Percentiles rank a stretch among this genome's conserved stretches.
Evolutionary conservation across 2,113 vertebrate species (phyloP).

Genomic region (Macroglossus sobrinus): DNA sequence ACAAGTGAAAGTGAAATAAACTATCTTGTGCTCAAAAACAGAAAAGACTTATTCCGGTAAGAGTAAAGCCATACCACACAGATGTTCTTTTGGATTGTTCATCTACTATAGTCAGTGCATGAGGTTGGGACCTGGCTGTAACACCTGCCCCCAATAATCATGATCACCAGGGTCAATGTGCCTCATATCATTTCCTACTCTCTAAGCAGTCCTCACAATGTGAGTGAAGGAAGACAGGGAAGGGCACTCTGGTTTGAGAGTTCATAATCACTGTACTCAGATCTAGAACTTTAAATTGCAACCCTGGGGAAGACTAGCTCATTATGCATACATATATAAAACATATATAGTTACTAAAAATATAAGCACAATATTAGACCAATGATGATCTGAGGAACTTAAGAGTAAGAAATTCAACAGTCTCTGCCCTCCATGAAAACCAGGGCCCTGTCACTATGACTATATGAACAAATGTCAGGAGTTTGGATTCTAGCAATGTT

Average conservation of each 20-base stretch:
- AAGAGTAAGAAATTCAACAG: not conserved
- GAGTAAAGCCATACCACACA: not conserved
- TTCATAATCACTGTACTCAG: too few relatives aligned
- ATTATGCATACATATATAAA: rapidly evolving
- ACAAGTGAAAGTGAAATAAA: not conserved
- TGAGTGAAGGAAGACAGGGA: not conserved
- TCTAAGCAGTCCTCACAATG: not conserved
- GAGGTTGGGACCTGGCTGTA: not conserved
- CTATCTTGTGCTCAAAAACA: not conserved
- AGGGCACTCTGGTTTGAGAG: not conserved
- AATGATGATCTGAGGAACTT: not conserved
- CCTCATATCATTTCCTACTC: not conserved
- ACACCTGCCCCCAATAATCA: not conserved
- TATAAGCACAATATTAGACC: not conserved
- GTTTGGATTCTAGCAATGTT: not conserved
- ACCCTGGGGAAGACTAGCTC: not conserved
- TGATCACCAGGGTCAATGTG: not conserved
- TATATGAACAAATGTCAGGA: not conserved
- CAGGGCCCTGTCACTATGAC: not conserved
- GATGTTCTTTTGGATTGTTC: not conserved
- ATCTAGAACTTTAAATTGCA: not conserved
- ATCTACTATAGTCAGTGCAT: not conserved
- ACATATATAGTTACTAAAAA: not conserved
- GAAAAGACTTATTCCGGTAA: not conserved
- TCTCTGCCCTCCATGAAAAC: not conserved